Percentiles rank a stretch among this genome's conserved stretches.
Evolutionary conservation across 2,113 vertebrate species (phyloP).

Genomic region (Prinia subflava): DNA sequence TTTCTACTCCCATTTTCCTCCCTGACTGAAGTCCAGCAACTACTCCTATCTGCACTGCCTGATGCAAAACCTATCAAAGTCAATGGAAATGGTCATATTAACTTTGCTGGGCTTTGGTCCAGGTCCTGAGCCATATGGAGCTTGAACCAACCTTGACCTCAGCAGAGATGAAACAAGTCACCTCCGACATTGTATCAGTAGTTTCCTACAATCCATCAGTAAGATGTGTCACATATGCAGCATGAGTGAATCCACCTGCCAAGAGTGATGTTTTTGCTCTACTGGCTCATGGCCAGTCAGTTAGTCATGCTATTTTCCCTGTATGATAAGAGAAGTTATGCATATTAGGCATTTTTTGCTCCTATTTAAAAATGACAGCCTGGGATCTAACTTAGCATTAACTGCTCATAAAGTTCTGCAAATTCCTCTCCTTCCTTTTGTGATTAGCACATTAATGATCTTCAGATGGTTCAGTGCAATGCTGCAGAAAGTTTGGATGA

Average conservation of each 20-base stretch:
- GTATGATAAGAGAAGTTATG: background rate
- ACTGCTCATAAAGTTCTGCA: slow-evolving; percentile 22
- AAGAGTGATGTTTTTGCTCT: background rate
- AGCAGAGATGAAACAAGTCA: slow-evolving; percentile 15
- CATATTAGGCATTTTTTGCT: background rate
- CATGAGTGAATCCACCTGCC: slow-evolving; percentile 7
- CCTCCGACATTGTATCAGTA: background rate
- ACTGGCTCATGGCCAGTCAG: slow-evolving; percentile 26
- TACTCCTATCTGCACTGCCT: background rate
- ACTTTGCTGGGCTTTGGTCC: slow-evolving; percentile 39
- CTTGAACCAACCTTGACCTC: slow-evolving; percentile 56
- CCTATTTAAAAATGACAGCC: background rate
- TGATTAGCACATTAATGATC: slow-evolving; percentile 45
- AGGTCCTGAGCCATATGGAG: slow-evolving; percentile 18
- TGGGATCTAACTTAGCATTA: slow-evolving; percentile 18
- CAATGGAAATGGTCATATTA: slow-evolving; percentile 7
- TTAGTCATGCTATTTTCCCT: slow-evolving; percentile 12
- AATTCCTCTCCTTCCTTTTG: slow-evolving; percentile 21
- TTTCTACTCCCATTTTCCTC: background rate
- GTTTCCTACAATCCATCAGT: slow-evolving; percentile 33
- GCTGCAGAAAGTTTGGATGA: slow-evolving; percentile 14
- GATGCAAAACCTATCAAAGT: slow-evolving; percentile 27
- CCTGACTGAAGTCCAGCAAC: background rate
- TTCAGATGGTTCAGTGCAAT: slow-evolving; percentile 23
- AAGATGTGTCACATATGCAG: slow-evolving; percentile 20